Evolutionary conservation across 2,113 vertebrate genomes (phyloP), one percentile per base, ranked within the genome.

Genomic region (Gila orcuttii): DNA sequence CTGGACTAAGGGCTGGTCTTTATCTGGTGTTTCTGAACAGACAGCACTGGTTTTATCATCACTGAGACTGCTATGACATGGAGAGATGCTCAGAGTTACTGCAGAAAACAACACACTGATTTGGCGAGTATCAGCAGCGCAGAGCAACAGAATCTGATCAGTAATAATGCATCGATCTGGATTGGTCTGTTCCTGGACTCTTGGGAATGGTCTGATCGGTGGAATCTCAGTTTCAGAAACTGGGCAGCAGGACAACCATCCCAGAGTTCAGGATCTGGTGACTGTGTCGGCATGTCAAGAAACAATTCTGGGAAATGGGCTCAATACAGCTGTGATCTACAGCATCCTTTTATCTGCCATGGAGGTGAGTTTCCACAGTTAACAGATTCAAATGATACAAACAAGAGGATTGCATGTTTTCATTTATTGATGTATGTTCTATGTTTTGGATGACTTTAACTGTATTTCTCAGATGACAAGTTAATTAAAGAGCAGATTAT

Each of bases 151-250:
- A 13, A 85, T 25, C 15, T 75, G 23, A 12, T 33, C 3, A 2
- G 47, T 25, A 2, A 12, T 36, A 4, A 52, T 6, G 9, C 23
- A 12, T 17, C 28, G 0, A 3, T 7, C 23, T 88, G 87, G 87
- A 78, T 88, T 23, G 87, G 87, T n/a, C 83, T 89, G 60, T 81
- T 52, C 11, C 79, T 79, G 47, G 79, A 81, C 23, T 79, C 79
- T 7, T 68, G 71, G 10, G 6, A 79, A 9, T 88, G 87, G 87
- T 71, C 84, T 23, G 79, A 86, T n/a, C 6, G 13, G 0, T 0
- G 0, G 23, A 78, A 9, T 1, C 47, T 55, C 28, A 5, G 13
- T 9, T 86, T 73, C 5, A 84, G 87, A 45, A 3, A 83, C 79
- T 88, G 87, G 87, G 62, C 28, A 36, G 36, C 4, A 12, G 79